phyloP scores from a whole-genome alignment of 2,113 vertebrate species.

The Nannobrachium achirus region DNA sequence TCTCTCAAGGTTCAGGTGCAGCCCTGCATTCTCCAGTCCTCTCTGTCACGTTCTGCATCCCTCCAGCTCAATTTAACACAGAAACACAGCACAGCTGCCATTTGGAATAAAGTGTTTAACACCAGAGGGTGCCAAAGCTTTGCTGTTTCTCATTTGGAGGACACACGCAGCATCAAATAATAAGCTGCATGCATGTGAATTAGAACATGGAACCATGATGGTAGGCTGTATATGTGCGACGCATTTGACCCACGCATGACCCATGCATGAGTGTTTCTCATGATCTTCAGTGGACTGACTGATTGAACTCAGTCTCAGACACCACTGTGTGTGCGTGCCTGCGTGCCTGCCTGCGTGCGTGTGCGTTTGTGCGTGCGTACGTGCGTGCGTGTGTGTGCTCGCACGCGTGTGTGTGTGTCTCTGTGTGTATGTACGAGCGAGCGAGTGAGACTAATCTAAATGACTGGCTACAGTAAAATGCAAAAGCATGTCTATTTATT shows the following conservation, averaged over 20 bases:
- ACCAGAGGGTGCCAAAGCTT: slow-evolving; percentile 87
- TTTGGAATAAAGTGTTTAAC: slow-evolving; percentile 72
- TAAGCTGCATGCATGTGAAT: slow-evolving; percentile 17
- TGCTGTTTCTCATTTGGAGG: slow-evolving; percentile 66
- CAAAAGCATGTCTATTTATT: too few species aligned
- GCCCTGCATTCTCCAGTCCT: slow-evolving; percentile 15
- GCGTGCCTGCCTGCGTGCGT: too few species aligned
- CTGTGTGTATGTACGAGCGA: too few species aligned
- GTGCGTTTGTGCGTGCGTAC: too few species aligned
- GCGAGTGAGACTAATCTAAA: too few species aligned
- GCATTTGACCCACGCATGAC: slow-evolving; percentile 3
- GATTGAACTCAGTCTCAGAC: neutral
- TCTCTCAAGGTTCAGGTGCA: neutral
- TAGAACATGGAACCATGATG: neutral
- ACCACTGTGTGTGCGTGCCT: too few species aligned
- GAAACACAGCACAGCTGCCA: slow-evolving; percentile 53
- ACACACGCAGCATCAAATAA: slow-evolving; percentile 24
- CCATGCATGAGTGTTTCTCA: slow-evolving; percentile 19
- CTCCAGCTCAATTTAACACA: slow-evolving; percentile 51
- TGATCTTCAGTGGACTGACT: slow-evolving; percentile 18
- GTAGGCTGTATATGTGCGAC: neutral
- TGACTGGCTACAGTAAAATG: too few species aligned
- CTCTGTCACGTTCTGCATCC: slow-evolving; percentile 33
- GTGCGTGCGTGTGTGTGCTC: too few species aligned
- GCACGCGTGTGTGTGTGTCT: too few species aligned